These are phyloP conservation scores for Pangasius djambal DNA, from an alignment of 2,797 vertebrate species.

Conservation along the genomic window DNA sequence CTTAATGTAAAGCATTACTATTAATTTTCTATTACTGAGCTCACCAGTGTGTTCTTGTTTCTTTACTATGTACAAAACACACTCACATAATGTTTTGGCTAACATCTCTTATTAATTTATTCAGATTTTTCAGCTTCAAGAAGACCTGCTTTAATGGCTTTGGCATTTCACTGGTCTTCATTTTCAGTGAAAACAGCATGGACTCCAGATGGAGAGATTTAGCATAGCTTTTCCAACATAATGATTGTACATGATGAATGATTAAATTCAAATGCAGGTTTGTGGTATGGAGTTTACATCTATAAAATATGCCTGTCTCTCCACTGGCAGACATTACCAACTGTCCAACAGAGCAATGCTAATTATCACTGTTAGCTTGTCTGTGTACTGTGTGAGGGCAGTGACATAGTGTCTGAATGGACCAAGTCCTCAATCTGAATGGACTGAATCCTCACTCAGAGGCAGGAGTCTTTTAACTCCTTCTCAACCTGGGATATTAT, in stretches of 20 bases:
- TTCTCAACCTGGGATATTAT: neutral
- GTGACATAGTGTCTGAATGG: neutral
- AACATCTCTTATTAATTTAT: neutral
- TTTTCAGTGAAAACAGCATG: slow-evolving; percentile 13
- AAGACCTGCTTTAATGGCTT: slow-evolving; percentile 18
- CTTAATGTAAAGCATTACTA: neutral
- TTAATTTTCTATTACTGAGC: neutral
- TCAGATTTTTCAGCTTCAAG: neutral
- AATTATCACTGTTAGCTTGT: neutral
- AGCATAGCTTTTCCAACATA: slow-evolving; percentile 2
- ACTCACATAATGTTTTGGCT: slow-evolving; percentile 1
- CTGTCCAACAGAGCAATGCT: neutral
- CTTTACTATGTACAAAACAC: neutral
- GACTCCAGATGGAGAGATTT: slow-evolving; percentile 20
- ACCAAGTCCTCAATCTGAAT: neutral
- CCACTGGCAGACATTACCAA: neutral
- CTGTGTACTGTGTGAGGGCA: neutral
- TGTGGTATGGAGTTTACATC: slow-evolving; percentile 8
- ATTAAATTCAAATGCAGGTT: neutral
- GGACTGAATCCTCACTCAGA: neutral
- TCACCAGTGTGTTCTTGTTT: neutral
- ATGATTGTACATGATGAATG: slow-evolving; percentile 12
- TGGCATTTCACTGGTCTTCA: slow-evolving; percentile 25
- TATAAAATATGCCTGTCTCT: neutral
- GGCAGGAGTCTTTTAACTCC: neutral